These are phyloP conservation scores for Hycleus cichorii DNA, from an alignment of 1,140 invertebrate species.

Conservation along the genomic window DNA sequence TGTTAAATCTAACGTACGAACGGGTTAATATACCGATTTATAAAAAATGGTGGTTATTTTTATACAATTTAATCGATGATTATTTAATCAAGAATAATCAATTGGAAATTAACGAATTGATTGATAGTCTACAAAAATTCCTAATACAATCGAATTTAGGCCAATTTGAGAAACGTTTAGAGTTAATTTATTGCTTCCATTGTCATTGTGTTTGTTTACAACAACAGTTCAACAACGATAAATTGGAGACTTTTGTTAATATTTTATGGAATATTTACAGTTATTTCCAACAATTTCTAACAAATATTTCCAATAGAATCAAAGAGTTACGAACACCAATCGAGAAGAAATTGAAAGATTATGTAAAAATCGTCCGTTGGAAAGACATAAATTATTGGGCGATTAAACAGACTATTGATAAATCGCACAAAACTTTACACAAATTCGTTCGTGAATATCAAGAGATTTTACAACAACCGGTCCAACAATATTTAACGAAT, in stretches of 20 bases:
- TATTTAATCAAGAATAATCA: slow-evolving; percentile 34
- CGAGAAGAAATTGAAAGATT: slow-evolving; percentile 86
- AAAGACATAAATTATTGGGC: slow-evolving; percentile 92
- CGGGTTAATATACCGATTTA: slow-evolving; percentile 21
- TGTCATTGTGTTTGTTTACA: slow-evolving; percentile 58
- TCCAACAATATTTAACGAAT: slow-evolving; percentile 39
- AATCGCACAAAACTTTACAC: slow-evolving; percentile 78
- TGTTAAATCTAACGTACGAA: slow-evolving; percentile 55
- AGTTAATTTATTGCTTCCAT: slow-evolving; percentile 71
- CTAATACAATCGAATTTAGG: slow-evolving; percentile 78
- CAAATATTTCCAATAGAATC: slow-evolving; percentile 56
- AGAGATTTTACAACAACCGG: slow-evolving; percentile 48
- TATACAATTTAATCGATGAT: slow-evolving; percentile 55
- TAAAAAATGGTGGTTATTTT: slow-evolving; percentile 81
- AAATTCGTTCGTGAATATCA: slow-evolving; percentile 77
- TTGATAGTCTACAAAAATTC: slow-evolving; percentile 65
- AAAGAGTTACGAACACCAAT: slow-evolving; percentile 65
- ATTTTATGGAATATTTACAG: slow-evolving; percentile 79
- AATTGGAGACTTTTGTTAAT: slow-evolving; percentile 50
- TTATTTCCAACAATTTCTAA: slow-evolving; percentile 77
- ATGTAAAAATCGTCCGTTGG: slow-evolving; percentile 94
- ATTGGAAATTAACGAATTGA: slow-evolving; percentile 35
- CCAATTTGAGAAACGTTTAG: slow-evolving; percentile 74
- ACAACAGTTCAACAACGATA: slow-evolving; percentile 25
- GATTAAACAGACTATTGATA: slow-evolving; percentile 80